Conservation (phyloP, 2,888 invertebrate genomes). For the Cantharis rustica region DNA sequence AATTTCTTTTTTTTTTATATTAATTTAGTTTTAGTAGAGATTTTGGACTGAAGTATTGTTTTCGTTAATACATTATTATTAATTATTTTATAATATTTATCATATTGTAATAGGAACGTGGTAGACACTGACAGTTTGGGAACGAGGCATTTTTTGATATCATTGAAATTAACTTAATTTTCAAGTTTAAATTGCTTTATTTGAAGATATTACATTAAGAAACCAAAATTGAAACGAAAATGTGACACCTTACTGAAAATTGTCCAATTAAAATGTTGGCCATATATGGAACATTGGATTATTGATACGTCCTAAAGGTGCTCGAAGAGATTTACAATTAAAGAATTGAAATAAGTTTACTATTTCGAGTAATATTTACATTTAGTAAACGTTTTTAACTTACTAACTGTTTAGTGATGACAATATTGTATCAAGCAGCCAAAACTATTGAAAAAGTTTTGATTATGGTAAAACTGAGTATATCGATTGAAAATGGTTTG, state of each 20-base stretch:
- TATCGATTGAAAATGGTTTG: background rate
- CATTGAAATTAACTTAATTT: background rate
- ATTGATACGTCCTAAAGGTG: background rate
- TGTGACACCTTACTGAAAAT: background rate
- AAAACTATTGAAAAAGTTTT: background rate
- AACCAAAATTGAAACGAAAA: background rate
- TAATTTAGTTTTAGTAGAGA: background rate
- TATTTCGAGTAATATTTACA: background rate
- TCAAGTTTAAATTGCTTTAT: background rate
- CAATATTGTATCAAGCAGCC: background rate
- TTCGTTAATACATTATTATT: background rate
- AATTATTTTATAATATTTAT: background rate
- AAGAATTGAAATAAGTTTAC: background rate
- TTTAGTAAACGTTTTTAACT: background rate
- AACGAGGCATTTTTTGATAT: background rate
- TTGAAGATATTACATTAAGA: background rate
- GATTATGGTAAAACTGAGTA: background rate
- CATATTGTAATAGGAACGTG: background rate
- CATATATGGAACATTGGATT: background rate
- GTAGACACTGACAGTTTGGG: background rate
- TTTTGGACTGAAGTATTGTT: conserved; percentile 11
- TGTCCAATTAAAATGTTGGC: background rate
- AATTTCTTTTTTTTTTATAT: background rate
- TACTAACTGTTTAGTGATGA: background rate
- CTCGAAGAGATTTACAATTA: background rate